phyloP scores from a whole-genome alignment of 1,140 invertebrate genomes.

The Calephelis nemesis region DNA sequence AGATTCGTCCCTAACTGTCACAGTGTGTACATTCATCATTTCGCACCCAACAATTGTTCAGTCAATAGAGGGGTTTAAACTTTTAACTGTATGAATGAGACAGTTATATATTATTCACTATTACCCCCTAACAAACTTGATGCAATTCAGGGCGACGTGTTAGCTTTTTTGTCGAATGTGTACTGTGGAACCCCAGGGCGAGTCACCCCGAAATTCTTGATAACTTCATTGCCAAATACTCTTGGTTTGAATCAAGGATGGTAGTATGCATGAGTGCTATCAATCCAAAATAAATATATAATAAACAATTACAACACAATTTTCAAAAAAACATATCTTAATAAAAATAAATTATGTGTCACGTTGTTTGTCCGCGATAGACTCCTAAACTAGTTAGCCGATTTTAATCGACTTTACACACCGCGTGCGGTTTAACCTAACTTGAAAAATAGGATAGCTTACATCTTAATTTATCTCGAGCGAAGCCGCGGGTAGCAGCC shows the following conservation, averaged over 20 bases:
- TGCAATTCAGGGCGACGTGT: constrained; percentile 49
- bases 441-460: no score
- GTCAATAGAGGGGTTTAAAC: constrained; percentile 72
- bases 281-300: background rate
- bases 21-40: constrained; percentile 50
- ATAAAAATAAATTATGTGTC: background rate
- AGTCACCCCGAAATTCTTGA: constrained; percentile 56
- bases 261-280: background rate
- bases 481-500: no score
- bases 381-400: no score
- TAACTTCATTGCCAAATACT: constrained; percentile 68
- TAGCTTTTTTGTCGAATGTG: constrained; percentile 54
- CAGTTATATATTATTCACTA: constrained; percentile 64
- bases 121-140: constrained; percentile 53
- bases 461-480: no score
- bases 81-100: constrained; percentile 64
- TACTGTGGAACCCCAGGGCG: constrained; percentile 56
- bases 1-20: constrained; percentile 9
- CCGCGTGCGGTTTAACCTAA: no score
- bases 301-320: background rate
- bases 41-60: constrained; percentile 52
- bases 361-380: no score
- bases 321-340: background rate
- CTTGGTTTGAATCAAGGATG: constrained; percentile 23
- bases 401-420: no score